These are phyloP conservation scores for Chitala chitala DNA, from an alignment of 2,113 vertebrate species.

Conservation along the genomic window DNA sequence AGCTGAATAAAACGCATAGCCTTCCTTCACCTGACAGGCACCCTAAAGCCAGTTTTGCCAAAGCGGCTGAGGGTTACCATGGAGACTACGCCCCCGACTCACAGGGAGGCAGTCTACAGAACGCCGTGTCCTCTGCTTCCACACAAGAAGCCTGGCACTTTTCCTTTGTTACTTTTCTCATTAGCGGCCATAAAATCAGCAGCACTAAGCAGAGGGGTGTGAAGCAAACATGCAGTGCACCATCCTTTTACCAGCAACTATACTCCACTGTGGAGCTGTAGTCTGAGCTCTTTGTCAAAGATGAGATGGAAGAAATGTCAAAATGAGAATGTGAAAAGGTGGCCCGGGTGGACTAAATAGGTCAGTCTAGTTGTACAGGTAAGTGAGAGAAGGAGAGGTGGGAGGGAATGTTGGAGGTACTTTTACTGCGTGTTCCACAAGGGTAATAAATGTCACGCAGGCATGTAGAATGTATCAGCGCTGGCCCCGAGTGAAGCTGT, in stretches of 20 bases:
- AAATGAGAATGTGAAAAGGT: background rate
- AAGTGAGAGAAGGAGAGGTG: background rate
- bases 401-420: background rate
- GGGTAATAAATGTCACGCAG: background rate
- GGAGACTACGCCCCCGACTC: constrained; percentile 23
- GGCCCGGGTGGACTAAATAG: background rate
- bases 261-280: too few species aligned
- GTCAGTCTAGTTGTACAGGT: background rate
- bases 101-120: constrained; percentile 18
- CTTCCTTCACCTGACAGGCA: constrained; percentile 4
- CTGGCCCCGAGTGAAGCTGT: too few species aligned
- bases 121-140: constrained; percentile 21
- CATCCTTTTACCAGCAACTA: too few species aligned
- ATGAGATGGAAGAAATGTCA: too few species aligned
- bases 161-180: background rate
- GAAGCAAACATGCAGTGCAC: too few species aligned
- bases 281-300: too few species aligned
- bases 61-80: constrained; percentile 26
- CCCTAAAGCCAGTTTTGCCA: constrained; percentile 8
- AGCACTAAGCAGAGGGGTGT: background rate
- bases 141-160: constrained; percentile 8
- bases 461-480: too few species aligned
- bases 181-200: background rate
- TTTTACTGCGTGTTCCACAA: background rate
- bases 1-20: constrained; percentile 7